phyloP scores from a whole-genome alignment of 2,888 invertebrate genomes.

The Choristoneura rosaceana region DNA sequence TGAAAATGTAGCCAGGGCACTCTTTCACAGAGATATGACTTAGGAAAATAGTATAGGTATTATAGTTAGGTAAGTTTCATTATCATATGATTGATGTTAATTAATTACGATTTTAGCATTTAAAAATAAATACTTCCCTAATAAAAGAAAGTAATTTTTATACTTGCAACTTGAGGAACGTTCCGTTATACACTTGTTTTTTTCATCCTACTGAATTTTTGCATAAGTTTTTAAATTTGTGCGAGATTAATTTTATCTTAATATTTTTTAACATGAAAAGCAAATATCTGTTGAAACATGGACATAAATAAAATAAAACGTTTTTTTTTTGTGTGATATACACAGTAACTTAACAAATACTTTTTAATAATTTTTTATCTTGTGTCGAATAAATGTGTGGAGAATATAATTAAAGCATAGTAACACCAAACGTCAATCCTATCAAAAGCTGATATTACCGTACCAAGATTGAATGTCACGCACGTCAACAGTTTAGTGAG shows the following conservation, averaged over 20 bases:
- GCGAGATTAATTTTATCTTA: too few relatives aligned
- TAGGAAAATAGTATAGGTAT: too few relatives aligned
- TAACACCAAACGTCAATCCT: slow-evolving; percentile 36
- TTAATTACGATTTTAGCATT: too few relatives aligned
- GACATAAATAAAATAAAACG: neutral
- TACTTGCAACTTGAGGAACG: neutral
- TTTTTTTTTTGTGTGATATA: slow-evolving; percentile 9
- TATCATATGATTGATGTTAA: too few relatives aligned
- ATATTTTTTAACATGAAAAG: too few relatives aligned
- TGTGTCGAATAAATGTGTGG: neutral
- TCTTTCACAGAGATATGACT: too few relatives aligned
- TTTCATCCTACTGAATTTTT: neutral
- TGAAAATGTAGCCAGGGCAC: too few relatives aligned
- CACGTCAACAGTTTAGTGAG: slow-evolving; percentile 49
- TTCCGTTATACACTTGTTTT: neutral
- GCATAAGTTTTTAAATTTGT: too few relatives aligned
- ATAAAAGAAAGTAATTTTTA: neutral
- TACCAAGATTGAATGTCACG: slow-evolving; percentile 48
- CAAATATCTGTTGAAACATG: too few relatives aligned
- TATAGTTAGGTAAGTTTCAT: too few relatives aligned
- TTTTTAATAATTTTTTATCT: neutral
- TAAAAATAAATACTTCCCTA: too few relatives aligned
- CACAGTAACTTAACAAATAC: neutral
- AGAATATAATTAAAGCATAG: neutral
- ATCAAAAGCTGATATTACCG: slow-evolving; percentile 48